phyloP scores from a whole-genome alignment of 1,140 invertebrate species.

The Pseudomyrmex dendroicus region DNA sequence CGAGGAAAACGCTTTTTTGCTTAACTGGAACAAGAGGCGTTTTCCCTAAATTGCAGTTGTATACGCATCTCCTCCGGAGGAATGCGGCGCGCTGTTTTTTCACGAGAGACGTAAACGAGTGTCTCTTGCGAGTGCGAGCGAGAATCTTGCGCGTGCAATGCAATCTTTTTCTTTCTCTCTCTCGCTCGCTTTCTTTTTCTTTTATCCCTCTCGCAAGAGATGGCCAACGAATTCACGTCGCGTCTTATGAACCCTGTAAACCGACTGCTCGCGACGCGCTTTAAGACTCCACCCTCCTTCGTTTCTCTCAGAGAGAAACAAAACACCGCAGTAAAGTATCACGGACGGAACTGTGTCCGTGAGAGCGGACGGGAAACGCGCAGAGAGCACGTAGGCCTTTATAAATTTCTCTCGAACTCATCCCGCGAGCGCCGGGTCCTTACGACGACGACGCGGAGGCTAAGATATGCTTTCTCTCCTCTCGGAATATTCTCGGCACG shows the following conservation, averaged over 20 bases:
- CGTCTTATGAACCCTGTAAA: slow-evolving; percentile 79
- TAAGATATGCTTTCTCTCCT: slow-evolving; percentile 73
- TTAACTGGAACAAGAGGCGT: background rate
- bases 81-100: slow-evolving; percentile 69
- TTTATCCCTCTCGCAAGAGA: background rate
- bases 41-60: slow-evolving; percentile 45
- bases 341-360: slow-evolving; percentile 56
- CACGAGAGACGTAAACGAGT: slow-evolving; percentile 67
- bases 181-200: background rate
- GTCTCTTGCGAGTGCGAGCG: slow-evolving; percentile 44
- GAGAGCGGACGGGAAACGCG: slow-evolving; percentile 47
- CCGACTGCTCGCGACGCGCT: slow-evolving; percentile 81
- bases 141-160: slow-evolving; percentile 70
- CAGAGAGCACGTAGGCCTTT: slow-evolving; percentile 81
- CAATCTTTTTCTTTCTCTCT: slow-evolving; percentile 34
- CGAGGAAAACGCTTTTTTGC: slow-evolving; percentile 7
- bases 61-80: slow-evolving; percentile 12
- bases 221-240: slow-evolving; percentile 72
- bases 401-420: slow-evolving; percentile 81
- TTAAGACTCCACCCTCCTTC: slow-evolving; percentile 66
- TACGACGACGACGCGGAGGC: slow-evolving; percentile 24
- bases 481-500: slow-evolving; percentile 78
- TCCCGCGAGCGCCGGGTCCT: slow-evolving; percentile 41
- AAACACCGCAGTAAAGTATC: slow-evolving; percentile 80
- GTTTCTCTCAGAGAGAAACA: slow-evolving; percentile 70